These are phyloP conservation scores for Thaleichthys pacificus DNA, from an alignment of 2,797 vertebrate species.

Conservation along the genomic window DNA sequence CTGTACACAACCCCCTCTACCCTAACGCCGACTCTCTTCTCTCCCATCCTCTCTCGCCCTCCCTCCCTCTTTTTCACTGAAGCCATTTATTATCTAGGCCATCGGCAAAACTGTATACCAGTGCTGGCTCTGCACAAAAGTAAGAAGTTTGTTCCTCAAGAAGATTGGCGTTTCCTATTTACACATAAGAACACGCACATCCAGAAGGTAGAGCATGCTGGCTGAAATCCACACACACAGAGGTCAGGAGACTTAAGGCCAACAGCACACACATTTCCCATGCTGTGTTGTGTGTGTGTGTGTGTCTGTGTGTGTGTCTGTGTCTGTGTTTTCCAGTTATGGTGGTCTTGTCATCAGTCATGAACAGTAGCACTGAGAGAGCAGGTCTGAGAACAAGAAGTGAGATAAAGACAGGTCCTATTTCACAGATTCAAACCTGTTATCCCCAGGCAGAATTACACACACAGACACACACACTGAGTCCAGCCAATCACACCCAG, in stretches of 20 bases:
- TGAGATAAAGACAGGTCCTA: slow-evolving; percentile 1
- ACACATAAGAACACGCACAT: background rate
- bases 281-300: background rate
- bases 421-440: background rate
- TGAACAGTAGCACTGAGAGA: too few species aligned
- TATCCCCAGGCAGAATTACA: slow-evolving; percentile 18
- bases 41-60: background rate
- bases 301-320: background rate
- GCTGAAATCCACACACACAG: background rate
- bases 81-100: too few species aligned
- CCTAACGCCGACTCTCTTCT: too few species aligned
- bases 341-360: too few species aligned
- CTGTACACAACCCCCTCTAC: background rate
- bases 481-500: slow-evolving; percentile 34
- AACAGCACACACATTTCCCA: too few species aligned
- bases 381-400: too few species aligned
- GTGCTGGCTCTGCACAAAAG: too few species aligned
- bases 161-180: too few species aligned
- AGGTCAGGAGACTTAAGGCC: background rate
- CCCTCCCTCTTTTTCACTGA: background rate
- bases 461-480: slow-evolving; percentile 3
- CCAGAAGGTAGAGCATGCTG: background rate
- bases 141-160: too few species aligned
- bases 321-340: background rate
- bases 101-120: too few species aligned